phyloP scores from a whole-genome alignment of 35 echinoderm and acorn worm species.

The Stichopus chloronotus region DNA sequence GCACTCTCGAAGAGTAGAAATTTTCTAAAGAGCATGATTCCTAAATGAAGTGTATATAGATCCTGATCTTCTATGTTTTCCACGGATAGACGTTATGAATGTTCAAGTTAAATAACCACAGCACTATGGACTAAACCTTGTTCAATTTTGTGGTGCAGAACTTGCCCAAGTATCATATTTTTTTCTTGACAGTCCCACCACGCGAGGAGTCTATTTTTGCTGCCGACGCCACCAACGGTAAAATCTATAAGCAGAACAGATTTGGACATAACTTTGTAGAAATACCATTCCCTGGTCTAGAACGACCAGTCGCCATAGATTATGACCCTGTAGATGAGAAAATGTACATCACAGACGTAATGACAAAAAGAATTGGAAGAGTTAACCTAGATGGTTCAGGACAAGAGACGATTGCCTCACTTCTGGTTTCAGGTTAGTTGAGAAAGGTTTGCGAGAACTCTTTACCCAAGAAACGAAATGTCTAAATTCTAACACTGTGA shows the following conservation, averaged over 20 bases:
- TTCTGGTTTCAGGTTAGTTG: not conserved
- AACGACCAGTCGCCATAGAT: not conserved
- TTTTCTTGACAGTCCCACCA: not conserved
- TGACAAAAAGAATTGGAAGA: not conserved
- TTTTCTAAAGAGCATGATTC: too few relatives aligned
- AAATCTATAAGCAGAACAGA: slow-evolving; percentile 33
- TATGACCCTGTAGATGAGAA: slow-evolving; percentile 34
- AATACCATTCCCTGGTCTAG: slow-evolving; percentile 1
- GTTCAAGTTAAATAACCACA: too few relatives aligned
- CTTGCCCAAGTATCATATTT: not conserved
- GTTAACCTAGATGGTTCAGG: slow-evolving; percentile 27
- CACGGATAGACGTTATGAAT: too few relatives aligned
- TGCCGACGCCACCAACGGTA: not conserved
- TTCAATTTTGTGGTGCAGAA: too few relatives aligned
- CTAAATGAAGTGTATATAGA: too few relatives aligned
- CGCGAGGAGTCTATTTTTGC: slow-evolving; percentile 37
- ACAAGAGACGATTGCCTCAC: slow-evolving; percentile 18
- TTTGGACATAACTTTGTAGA: not conserved
- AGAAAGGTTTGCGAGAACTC: too few relatives aligned
- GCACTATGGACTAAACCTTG: too few relatives aligned
- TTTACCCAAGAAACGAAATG: too few relatives aligned
- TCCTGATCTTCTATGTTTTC: too few relatives aligned
- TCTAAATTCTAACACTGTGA: not conserved
- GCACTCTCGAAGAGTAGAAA: too few relatives aligned
- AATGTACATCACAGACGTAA: slow-evolving; percentile 39